Evolutionary conservation across 2,888 invertebrate genomes (phyloP), one percentile per base, ranked within the genome.

Genomic region (Mesorhabditis spiculigera): DNA sequence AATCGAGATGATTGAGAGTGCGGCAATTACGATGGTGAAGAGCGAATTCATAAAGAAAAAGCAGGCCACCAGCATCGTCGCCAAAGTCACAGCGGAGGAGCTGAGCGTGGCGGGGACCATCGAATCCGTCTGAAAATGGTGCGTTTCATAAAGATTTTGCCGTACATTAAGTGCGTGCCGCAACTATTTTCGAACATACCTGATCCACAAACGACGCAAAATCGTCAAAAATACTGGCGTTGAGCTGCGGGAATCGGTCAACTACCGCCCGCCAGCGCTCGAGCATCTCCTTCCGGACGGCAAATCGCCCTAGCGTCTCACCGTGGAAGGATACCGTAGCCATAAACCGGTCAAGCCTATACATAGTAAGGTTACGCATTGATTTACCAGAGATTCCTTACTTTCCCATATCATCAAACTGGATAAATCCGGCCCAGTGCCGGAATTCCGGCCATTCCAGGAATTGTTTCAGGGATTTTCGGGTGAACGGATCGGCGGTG

Each of bases 31-130:
- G n/a, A 83, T 80, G 43, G 82, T 81, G 79, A 83, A 83, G 28
- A 81, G 61, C 68, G 82, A 81, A 72, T 80, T 78, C 83, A 83
- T 82, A 75, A 83, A 83, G 69, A 84, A 61, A 75, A 79, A 78
- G 64, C 83, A 83, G 50, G 84, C 82, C 63, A 83, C 16, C 69
- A 78, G 74, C 83, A 83, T 83, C 68, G 81, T 81, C 43, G 79
- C 45, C 8, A 82, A 69, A 42, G 81, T 80, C 61, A 73, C 73
- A 10, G 75, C 68, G 5, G 80, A 80, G 4, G 80, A 78, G 42
- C 77, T 76, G 6, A 80, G 70, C 6, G 78, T 80, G 4, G 76
- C 80, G 4, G 80, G 80, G 4, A 80, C 75, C 43, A 80, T 80
- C 0, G 78, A 77, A 41, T 78, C 76, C 63, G 78, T 66, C 71